Percentiles rank a stretch among this genome's conserved stretches.
These are phyloP conservation scores for Acanthurus tractus DNA, from an alignment of 2,797 vertebrate genomes.

Conservation along the genomic window DNA sequence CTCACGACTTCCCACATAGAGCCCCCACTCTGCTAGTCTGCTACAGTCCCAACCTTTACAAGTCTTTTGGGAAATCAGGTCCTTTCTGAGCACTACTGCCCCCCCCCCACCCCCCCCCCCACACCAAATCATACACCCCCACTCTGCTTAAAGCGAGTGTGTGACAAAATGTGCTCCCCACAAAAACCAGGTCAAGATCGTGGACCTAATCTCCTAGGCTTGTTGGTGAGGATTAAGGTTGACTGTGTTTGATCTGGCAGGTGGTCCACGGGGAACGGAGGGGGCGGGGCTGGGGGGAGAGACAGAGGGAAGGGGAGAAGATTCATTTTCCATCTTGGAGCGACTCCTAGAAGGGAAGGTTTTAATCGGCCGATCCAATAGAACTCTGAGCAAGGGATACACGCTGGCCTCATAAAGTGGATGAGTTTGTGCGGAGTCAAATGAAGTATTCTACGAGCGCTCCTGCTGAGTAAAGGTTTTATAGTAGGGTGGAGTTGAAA, in stretches of 20 bases:
- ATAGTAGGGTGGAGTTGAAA: slow-evolving; percentile 12
- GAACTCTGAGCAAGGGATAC: slow-evolving; percentile 25
- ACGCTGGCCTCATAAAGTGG: slow-evolving; percentile 34
- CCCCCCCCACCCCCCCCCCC: neutral
- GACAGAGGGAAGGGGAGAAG: slow-evolving; percentile 30
- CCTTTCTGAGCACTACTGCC: slow-evolving; percentile 7
- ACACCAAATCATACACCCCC: neutral
- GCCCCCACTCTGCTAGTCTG: slow-evolving; percentile 24
- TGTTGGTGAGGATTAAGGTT: slow-evolving; percentile 74
- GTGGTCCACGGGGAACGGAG: slow-evolving; percentile 58
- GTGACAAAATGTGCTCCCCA: slow-evolving; percentile 61
- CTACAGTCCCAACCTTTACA: slow-evolving; percentile 38
- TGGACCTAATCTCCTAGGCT: slow-evolving; percentile 68
- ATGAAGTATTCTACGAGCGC: slow-evolving; percentile 20
- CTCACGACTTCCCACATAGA: slow-evolving; percentile 21
- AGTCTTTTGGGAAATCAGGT: slow-evolving; percentile 15
- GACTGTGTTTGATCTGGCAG: slow-evolving; percentile 78
- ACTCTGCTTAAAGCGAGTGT: slow-evolving; percentile 54
- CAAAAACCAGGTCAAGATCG: slow-evolving; percentile 71
- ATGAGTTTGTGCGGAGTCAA: slow-evolving; percentile 27
- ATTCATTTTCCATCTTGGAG: slow-evolving; percentile 55
- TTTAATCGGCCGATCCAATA: slow-evolving; percentile 31
- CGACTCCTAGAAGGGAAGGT: slow-evolving; percentile 22
- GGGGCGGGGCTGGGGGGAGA: slow-evolving; percentile 29
- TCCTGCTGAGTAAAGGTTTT: slow-evolving; percentile 19